Base-by-base conservation (phyloP, 1,140 invertebrate genomes). In the Eulimnadia texana region DNA sequence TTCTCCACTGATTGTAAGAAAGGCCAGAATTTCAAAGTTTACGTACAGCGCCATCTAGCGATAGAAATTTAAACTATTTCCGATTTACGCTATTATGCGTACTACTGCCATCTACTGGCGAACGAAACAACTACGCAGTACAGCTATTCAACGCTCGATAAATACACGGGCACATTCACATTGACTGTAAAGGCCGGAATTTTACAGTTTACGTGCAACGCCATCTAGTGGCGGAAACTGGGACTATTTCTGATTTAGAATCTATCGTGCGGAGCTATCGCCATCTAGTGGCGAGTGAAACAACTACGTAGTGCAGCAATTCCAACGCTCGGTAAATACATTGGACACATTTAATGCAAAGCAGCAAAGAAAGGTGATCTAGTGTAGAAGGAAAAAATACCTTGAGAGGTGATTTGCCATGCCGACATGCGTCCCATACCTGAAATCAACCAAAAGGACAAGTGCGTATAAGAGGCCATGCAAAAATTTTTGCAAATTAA, bases 341-440 rank as follows among this genome's bases (percentile, higher is more conserved):
- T 9, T 42, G 16, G 16, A 6, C 33, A 42, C 33, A 42, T n/a
- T n/a, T n/a, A n/a, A n/a, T n/a, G n/a, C n/a, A 42, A 42, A 42
- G 16, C 33, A 16, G 16, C 33, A 42, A 42, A 42, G 16, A 16
- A 9, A 42, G 16, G 33, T 16, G 33, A 42, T 6, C 6, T 16
- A 42, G n/a, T n/a, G n/a, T n/a, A n/a, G n/a, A n/a, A n/a, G n/a
- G n/a, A 42, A 42, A 9, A 16, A 9, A 9, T 42, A 61, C 60
- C 60, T 61, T 52, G 51, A 29, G 22, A 25, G 50, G 42, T 33
- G 53, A 27, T 50, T 54, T 61, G 50, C 50, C 22, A 61, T 61
- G 60, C 49, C 51, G 60, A 61, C 60, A 61, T 23, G 60, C 60
- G 11, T 51, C 50, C 60, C 60, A 61, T 29, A 55, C 60, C 60